phyloP scores from a whole-genome alignment of 2,888 invertebrate genomes.

The Gasteruption jaculator region DNA sequence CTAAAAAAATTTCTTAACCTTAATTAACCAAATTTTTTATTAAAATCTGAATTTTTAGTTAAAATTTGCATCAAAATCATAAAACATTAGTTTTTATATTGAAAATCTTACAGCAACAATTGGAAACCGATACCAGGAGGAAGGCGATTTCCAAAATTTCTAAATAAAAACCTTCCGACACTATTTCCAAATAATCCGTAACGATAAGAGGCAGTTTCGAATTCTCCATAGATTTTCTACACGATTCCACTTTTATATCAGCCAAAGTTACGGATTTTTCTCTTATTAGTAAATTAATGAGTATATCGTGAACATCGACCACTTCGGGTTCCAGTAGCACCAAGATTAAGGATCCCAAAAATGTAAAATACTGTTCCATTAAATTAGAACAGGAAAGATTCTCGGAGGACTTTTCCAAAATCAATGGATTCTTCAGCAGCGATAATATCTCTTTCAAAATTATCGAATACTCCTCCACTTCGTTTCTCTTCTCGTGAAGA shows the following conservation, averaged over 20 bases:
- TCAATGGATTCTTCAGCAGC: constrained; percentile 38
- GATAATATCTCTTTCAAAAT: constrained; percentile 39
- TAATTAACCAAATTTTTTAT: too few relatives aligned
- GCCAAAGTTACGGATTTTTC: constrained; percentile 8
- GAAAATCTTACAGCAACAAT: constrained; percentile 40
- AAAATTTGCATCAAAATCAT: too few relatives aligned
- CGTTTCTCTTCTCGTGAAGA: constrained; percentile 29
- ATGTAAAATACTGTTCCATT: constrained; percentile 43
- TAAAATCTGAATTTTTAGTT: neutral
- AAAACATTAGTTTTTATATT: too few relatives aligned
- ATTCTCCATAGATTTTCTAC: constrained; percentile 33
- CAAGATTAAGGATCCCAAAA: constrained; percentile 40
- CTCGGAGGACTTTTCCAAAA: constrained; percentile 41
- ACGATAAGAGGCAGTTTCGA: constrained; percentile 46
- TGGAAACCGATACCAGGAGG: constrained; percentile 35
- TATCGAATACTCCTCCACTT: constrained; percentile 29
- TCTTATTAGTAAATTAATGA: constrained; percentile 27
- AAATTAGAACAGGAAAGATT: constrained; percentile 26
- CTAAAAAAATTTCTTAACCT: too few relatives aligned
- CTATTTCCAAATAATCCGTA: constrained; percentile 37
- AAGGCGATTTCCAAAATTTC: constrained; percentile 38
- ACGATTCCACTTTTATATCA: constrained; percentile 27
- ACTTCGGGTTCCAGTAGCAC: constrained; percentile 27
- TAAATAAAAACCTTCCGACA: constrained; percentile 36
- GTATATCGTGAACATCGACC: constrained; percentile 25